Evolutionary conservation across 2,113 vertebrate genomes (phyloP).

Genomic region (Pipa parva): DNA sequence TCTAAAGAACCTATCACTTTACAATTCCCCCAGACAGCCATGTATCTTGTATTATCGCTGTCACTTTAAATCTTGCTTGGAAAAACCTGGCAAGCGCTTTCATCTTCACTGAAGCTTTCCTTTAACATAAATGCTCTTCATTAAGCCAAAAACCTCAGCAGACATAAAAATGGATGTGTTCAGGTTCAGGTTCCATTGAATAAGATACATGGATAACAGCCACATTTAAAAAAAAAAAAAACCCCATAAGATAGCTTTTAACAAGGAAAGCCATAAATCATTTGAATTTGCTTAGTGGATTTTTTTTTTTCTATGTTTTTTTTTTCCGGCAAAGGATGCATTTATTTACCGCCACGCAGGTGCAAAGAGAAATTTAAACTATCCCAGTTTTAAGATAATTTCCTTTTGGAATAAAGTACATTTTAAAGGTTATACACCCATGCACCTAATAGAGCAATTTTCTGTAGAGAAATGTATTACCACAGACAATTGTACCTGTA

Average conservation of each 20-base stretch:
- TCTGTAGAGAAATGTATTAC: conserved; percentile 11
- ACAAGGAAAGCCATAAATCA: conserved; percentile 8
- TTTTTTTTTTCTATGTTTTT: conserved; percentile 18
- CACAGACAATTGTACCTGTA: conserved; percentile 54
- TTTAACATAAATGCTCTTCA: background rate
- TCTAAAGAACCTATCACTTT: too few species aligned
- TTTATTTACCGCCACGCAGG: background rate
- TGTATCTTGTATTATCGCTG: too few species aligned
- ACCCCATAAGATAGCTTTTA: conserved; percentile 2
- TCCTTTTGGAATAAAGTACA: conserved; percentile 28
- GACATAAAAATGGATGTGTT: conserved; percentile 8
- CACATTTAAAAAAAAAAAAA: conserved; percentile 9
- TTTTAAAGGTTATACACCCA: conserved; percentile 33
- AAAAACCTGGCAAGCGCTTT: background rate
- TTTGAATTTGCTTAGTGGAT: conserved; percentile 19
- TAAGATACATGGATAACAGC: conserved; percentile 17
- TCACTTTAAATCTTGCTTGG: background rate
- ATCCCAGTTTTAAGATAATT: conserved; percentile 29
- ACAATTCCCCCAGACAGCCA: too few species aligned
- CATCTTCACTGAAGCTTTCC: background rate
- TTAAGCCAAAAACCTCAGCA: background rate
- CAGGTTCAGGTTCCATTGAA: conserved; percentile 2
- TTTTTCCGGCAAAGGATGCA: background rate
- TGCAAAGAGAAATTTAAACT: conserved; percentile 17
- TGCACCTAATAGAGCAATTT: conserved; percentile 39